Evolutionary conservation across 2,797 vertebrate species (phyloP).

Genomic region (Poecilia velifera): DNA sequence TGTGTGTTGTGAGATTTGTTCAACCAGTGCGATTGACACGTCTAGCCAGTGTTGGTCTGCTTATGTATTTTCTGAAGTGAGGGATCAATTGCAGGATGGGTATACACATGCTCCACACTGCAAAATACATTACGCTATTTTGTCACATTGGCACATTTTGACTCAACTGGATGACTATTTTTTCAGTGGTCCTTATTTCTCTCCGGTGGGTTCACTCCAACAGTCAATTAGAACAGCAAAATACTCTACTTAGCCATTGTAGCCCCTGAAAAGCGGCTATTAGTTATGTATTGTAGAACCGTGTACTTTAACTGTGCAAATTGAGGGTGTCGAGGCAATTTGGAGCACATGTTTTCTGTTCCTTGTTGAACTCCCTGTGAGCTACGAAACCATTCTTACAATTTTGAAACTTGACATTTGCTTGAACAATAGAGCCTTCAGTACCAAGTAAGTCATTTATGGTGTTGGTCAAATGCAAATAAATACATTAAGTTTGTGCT

Average conservation of each 20-base stretch:
- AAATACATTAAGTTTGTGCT: not conserved
- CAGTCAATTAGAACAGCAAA: conserved; percentile 40
- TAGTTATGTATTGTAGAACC: conserved; percentile 10
- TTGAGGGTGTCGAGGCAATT: not conserved
- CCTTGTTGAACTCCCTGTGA: not conserved
- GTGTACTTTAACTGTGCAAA: conserved; percentile 5
- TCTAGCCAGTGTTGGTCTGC: not conserved
- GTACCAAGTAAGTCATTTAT: not conserved
- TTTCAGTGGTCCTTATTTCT: conserved; percentile 19
- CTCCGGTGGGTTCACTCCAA: conserved; percentile 38
- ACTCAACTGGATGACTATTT: conserved; percentile 39
- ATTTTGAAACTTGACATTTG: not conserved
- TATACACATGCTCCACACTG: not conserved
- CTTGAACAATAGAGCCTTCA: too few species aligned
- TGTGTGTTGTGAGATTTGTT: conserved; percentile 22
- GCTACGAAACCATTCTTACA: not conserved
- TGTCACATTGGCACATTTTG: conserved; percentile 19
- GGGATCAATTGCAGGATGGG: not conserved
- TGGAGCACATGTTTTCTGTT: not conserved
- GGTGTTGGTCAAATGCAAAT: not conserved
- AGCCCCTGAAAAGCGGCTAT: conserved; percentile 14
- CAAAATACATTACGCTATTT: conserved; percentile 12
- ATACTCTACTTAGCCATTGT: conserved; percentile 24
- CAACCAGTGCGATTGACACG: conserved; percentile 34
- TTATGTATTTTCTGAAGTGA: not conserved